These are phyloP conservation scores for Oncorhynchus clarkii DNA, from an alignment of 2,113 vertebrate genomes.

Conservation along the genomic window DNA sequence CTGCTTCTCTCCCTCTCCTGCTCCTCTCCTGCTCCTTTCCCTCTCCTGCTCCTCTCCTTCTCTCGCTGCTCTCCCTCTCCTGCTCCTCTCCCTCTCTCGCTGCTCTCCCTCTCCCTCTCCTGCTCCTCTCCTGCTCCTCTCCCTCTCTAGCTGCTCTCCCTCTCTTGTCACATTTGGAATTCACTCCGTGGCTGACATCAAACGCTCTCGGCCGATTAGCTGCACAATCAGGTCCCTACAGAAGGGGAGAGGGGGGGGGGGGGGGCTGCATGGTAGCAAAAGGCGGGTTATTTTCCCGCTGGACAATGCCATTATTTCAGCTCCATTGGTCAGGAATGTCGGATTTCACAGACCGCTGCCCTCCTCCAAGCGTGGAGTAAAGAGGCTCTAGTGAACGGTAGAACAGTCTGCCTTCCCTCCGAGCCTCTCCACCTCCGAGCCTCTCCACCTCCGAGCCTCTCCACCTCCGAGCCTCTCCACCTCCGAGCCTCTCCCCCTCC, in stretches of 20 bases:
- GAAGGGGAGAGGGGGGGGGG: slow-evolving; percentile 16
- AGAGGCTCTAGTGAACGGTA: slow-evolving; percentile 63
- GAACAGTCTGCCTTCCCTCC: too few relatives aligned
- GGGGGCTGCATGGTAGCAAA: slow-evolving; percentile 67
- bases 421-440: too few relatives aligned
- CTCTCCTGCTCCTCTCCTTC: too few relatives aligned
- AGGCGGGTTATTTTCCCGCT: slow-evolving; percentile 83
- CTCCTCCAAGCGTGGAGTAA: slow-evolving; percentile 75
- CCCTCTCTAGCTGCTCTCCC: slow-evolving; percentile 19
- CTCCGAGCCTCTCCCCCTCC: too few relatives aligned
- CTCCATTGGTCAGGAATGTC: slow-evolving; percentile 95
- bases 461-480: too few relatives aligned
- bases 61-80: too few relatives aligned
- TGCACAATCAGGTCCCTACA: slow-evolving; percentile 70
- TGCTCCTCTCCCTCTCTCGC: too few relatives aligned
- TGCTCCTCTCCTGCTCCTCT: slow-evolving; percentile 4
- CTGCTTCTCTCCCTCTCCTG: too few relatives aligned
- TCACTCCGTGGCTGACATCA: slow-evolving; percentile 78
- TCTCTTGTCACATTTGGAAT: slow-evolving; percentile 73
- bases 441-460: too few relatives aligned
- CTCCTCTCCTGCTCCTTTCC: too few relatives aligned
- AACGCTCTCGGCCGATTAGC: slow-evolving; percentile 80
- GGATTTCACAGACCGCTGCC: slow-evolving; percentile 90
- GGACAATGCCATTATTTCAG: slow-evolving; percentile 97
- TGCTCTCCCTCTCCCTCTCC: too few relatives aligned